Percentiles rank a stretch among this genome's conserved stretches.
These are phyloP conservation scores for Illadopsis cleaveri DNA, from an alignment of 2,113 vertebrate genomes.

Conservation along the genomic window DNA sequence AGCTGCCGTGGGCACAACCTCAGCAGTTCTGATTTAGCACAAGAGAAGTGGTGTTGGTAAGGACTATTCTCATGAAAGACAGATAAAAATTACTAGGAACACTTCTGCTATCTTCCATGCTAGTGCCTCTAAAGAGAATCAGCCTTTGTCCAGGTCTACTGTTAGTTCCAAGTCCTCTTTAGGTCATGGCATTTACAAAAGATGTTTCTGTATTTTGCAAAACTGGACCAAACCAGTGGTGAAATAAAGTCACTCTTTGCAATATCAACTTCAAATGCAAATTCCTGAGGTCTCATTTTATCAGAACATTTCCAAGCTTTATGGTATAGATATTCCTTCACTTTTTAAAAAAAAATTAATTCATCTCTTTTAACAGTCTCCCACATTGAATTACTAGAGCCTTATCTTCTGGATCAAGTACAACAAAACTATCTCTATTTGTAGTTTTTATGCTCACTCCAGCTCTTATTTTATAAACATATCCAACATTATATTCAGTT, in stretches of 20 bases:
- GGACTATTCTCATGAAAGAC: not conserved
- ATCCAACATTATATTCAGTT: not conserved
- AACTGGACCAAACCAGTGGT: not conserved
- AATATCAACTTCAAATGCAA: not conserved
- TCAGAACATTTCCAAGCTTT: not conserved
- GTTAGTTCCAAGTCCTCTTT: not conserved
- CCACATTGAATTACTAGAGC: not conserved
- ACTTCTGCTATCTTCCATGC: not conserved
- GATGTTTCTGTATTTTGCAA: not conserved
- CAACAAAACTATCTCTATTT: not conserved
- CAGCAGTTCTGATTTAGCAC: not conserved
- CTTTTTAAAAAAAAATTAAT: not conserved
- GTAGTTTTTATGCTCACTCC: not conserved
- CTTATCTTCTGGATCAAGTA: not conserved
- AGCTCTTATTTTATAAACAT: conserved; percentile 12
- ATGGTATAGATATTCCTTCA: not conserved
- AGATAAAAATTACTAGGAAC: not conserved
- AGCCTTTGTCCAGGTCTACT: not conserved
- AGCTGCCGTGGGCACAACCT: not conserved
- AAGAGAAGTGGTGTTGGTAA: not conserved
- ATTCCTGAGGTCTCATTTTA: not conserved
- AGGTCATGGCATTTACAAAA: not conserved
- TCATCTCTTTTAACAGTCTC: not conserved
- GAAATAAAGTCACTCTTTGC: not conserved
- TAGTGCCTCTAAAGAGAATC: not conserved